phyloP scores from a whole-genome alignment of 2,797 vertebrate genomes.

The Prionace glauca region DNA sequence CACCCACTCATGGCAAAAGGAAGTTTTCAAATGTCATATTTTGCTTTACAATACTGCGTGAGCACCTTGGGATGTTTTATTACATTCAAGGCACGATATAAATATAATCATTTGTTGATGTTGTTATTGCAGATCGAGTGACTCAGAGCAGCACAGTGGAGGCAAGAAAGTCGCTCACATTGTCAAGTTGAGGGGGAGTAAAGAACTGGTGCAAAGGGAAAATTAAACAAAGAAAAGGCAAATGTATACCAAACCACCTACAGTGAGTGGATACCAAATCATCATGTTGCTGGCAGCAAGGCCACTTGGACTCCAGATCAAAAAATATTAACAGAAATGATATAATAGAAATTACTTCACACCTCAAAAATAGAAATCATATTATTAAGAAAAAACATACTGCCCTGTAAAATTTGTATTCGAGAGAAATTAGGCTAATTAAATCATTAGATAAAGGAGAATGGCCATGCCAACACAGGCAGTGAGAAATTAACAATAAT shows the following conservation, averaged over 20 bases:
- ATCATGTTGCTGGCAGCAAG: not conserved
- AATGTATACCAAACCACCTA: not conserved
- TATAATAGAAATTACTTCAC: not conserved
- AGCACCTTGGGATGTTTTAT: not conserved
- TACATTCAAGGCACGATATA: not conserved
- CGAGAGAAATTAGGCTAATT: not conserved
- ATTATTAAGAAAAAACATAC: not conserved
- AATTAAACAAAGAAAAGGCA: not conserved
- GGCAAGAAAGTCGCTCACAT: not conserved
- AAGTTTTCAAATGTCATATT: not conserved
- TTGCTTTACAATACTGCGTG: not conserved
- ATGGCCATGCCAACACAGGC: not conserved
- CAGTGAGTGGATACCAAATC: not conserved
- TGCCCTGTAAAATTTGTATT: not conserved
- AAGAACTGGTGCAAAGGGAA: not conserved
- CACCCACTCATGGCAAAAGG: not conserved
- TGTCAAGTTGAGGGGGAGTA: not conserved
- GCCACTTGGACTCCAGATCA: not conserved
- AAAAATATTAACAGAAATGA: not conserved
- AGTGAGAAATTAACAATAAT: not conserved
- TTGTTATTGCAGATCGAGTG: not conserved
- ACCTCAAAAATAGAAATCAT: not conserved
- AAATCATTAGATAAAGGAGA: not conserved
- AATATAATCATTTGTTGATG: not conserved
- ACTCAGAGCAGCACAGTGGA: not conserved